These are phyloP conservation scores for Otis tarda DNA, from an alignment of 2,113 vertebrate species.

Conservation along the genomic window DNA sequence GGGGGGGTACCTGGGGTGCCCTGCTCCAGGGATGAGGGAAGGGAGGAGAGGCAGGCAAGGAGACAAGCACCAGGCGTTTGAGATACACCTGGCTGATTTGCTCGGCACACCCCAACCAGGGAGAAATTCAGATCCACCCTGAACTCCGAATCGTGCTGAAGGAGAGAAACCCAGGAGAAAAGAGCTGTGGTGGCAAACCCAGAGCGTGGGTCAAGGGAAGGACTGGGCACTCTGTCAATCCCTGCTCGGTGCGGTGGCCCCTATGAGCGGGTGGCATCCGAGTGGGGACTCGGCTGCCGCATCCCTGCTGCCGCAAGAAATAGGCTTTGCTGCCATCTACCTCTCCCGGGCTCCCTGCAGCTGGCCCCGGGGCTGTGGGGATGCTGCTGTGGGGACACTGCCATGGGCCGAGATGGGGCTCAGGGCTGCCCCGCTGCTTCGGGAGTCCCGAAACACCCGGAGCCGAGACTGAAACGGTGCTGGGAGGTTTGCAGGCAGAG, in stretches of 20 bases:
- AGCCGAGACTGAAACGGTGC: accelerated
- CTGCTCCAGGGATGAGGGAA: accelerated
- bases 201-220: accelerated
- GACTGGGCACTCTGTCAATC: accelerated
- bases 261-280: background rate
- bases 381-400: background rate
- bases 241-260: accelerated
- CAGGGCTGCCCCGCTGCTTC: background rate
- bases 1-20: background rate
- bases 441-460: background rate
- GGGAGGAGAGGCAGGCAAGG: background rate
- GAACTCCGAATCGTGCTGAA: background rate
- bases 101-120: background rate
- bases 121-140: background rate
- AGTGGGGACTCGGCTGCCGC: background rate
- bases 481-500: background rate
- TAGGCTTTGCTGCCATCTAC: conserved; percentile 48
- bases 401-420: background rate
- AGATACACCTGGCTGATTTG: background rate
- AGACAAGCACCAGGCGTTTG: accelerated
- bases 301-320: background rate
- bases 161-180: background rate
- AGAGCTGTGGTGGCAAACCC: background rate
- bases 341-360: background rate
- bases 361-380: background rate